These are phyloP conservation scores for Phymorhynchus buccinoides DNA, from an alignment of 1,140 invertebrate genomes.

Conservation along the genomic window DNA sequence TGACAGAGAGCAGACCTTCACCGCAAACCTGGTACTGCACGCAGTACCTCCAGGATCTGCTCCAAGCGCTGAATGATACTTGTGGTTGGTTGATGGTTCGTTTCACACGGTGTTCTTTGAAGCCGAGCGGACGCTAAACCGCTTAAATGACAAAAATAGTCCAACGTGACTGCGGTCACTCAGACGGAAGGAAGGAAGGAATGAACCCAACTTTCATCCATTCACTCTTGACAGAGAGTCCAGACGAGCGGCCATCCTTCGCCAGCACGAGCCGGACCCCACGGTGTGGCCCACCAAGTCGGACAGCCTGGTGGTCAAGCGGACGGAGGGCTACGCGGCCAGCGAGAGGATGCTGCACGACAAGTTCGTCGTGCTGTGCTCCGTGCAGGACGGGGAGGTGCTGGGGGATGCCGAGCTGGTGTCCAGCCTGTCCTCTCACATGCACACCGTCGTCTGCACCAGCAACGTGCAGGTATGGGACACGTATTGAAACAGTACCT, in stretches of 20 bases:
- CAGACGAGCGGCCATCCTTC: slow-evolving; percentile 55
- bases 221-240: slow-evolving; percentile 58
- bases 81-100: too few relatives aligned
- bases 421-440: slow-evolving; percentile 61
- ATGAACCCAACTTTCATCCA: too few relatives aligned
- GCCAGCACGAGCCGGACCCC: slow-evolving; percentile 62
- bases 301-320: slow-evolving; percentile 58
- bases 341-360: slow-evolving; percentile 59
- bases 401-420: slow-evolving; percentile 68
- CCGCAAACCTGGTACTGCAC: too few relatives aligned
- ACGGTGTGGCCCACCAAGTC: slow-evolving; percentile 59
- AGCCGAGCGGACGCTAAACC: too few relatives aligned
- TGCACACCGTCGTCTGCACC: slow-evolving; percentile 67
- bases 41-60: too few relatives aligned
- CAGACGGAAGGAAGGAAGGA: too few relatives aligned
- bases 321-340: slow-evolving; percentile 68
- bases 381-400: slow-evolving; percentile 60
- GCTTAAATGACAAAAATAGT: too few relatives aligned
- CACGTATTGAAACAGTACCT: too few relatives aligned
- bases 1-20: too few relatives aligned
- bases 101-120: too few relatives aligned
- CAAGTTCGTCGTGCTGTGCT: slow-evolving; percentile 60
- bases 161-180: too few relatives aligned
- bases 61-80: too few relatives aligned
- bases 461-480: slow-evolving; percentile 56